phyloP scores from a whole-genome alignment of 2,888 invertebrate genomes.

The Bellardia bayeri region DNA sequence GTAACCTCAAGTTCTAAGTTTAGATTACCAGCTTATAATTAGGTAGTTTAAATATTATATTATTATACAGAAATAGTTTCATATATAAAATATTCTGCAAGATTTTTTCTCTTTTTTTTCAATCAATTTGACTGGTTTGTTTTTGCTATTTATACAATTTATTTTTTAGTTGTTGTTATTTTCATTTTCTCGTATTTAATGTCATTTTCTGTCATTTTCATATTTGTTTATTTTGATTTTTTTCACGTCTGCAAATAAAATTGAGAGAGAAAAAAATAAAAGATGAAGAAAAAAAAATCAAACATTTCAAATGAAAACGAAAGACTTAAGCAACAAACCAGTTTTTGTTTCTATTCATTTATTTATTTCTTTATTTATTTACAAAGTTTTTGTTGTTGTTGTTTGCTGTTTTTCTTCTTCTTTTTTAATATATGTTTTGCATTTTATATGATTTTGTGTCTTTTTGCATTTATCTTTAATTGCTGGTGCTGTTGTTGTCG shows the following conservation, averaged over 20 bases:
- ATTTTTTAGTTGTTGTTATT: constrained; percentile 17
- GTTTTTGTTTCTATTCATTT: constrained; percentile 61
- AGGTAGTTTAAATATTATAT: neutral
- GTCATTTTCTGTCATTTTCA: constrained; percentile 68
- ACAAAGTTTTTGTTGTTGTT: constrained; percentile 30
- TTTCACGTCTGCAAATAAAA: constrained; percentile 57
- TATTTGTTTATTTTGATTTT: constrained; percentile 58
- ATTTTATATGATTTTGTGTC: constrained; percentile 71
- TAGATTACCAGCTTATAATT: constrained; percentile 12
- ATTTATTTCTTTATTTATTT: constrained; percentile 58
- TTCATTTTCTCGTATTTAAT: constrained; percentile 57
- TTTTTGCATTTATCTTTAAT: neutral
- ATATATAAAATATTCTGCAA: neutral
- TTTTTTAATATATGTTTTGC: constrained; percentile 18
- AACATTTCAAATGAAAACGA: constrained; percentile 61
- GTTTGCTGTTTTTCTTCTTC: constrained; percentile 48
- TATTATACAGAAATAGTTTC: neutral
- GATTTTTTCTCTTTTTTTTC: constrained; percentile 23
- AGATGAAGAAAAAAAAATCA: constrained; percentile 3
- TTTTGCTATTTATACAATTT: constrained; percentile 39
- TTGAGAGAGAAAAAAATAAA: constrained; percentile 12
- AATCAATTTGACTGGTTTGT: constrained; percentile 38
- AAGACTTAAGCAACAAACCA: constrained; percentile 73
- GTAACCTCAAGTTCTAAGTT: constrained; percentile 53
- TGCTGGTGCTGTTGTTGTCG: constrained; percentile 25